A percentile compares a stretch with the other conserved stretches of the same genome.
Evolutionary conservation across 2,113 vertebrate genomes (phyloP).

Genomic region (Ellobius talpinus): DNA sequence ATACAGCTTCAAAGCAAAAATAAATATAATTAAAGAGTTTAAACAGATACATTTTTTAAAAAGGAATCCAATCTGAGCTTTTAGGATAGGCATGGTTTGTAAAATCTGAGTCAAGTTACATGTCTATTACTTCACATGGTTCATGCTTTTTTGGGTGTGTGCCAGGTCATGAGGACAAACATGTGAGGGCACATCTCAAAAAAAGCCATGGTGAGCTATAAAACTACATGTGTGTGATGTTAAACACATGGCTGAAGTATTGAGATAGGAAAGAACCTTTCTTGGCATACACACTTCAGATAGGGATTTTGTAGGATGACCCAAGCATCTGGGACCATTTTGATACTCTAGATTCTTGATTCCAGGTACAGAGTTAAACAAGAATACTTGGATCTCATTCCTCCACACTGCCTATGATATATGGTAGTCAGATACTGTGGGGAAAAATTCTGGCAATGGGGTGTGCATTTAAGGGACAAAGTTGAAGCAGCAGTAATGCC

Average conservation of each 20-base stretch:
- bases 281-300: background rate
- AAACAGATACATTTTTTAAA: background rate
- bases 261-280: background rate
- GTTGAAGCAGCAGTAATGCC: background rate
- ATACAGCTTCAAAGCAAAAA: background rate
- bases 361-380: background rate
- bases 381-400: background rate
- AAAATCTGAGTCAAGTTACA: background rate
- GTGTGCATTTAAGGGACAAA: background rate
- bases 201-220: background rate
- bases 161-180: background rate
- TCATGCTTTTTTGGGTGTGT: background rate
- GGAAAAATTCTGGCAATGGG: fast-evolving
- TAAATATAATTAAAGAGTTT: background rate
- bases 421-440: fast-evolving
- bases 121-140: background rate
- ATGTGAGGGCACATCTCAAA: background rate
- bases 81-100: background rate
- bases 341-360: fast-evolving
- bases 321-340: background rate
- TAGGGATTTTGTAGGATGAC: background rate
- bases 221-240: background rate
- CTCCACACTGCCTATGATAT: fast-evolving
- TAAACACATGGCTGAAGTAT: background rate
- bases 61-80: background rate